Base-by-base conservation (phyloP, 2,797 vertebrate genomes). In the Enteromius paludinosus region DNA sequence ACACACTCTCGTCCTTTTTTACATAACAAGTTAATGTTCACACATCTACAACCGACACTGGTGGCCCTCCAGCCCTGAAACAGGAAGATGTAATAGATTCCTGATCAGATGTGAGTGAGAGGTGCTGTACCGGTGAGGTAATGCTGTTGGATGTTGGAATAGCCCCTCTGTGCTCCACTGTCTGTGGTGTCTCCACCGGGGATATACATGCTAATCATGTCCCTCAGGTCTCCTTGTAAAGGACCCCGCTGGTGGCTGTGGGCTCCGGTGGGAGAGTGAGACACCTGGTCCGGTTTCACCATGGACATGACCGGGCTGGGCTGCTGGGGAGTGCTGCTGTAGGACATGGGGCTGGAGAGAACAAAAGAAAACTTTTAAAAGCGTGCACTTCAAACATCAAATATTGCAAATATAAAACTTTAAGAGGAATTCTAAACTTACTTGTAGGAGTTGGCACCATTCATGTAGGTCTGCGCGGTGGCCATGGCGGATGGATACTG, bases 181-280 rank as follows among this genome's bases (percentile, higher is more conserved):
- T 90, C 89, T 52, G 66, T 61, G 20, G 54, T 64, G 7, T 91
- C 89, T 17, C 83, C 84, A 41, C 83, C 86, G 1, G 89, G 90
- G 79, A 90, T 88, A 11, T 89, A 90, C 84, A 89, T 83, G 38
- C 81, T 89, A 83, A 91, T 86, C 88, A 90, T 88, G 75, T 91
- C 90, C 5, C 87, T 84, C 78, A 90, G 87, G 49, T 90, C 90
- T 5, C 88, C 87, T 2, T 90, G 90, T 38, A 89, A 79, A 25
- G 85, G 62, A n/a, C 88, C 87, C 3, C 86, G 86, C 74, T 86
- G 74, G 78, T 88, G 87, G 85, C 59, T 82, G 47, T 88, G 85
- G 69, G 75, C 78, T 72, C 87, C 86, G 1, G 85, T 87, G 49
- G 88, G 87, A 14, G 86, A 83, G 33, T 81, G 89, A 6, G 87